Conservation (phyloP, 2,888 invertebrate species). For the Rhyacophila evoluta region DNA sequence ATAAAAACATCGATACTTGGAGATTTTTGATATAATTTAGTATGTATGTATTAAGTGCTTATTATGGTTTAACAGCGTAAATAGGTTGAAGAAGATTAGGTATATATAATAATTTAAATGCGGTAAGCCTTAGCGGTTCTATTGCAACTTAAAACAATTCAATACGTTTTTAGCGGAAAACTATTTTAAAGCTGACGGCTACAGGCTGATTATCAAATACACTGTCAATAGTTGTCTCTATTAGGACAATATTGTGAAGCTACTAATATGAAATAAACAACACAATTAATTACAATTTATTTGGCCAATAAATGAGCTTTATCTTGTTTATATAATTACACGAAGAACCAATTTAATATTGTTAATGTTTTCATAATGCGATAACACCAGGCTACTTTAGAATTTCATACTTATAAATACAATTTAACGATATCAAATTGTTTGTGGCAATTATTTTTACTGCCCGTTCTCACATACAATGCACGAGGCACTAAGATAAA, state of each 20-base stretch:
- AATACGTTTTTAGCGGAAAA: no score
- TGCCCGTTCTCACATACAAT: neutral
- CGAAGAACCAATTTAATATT: constrained; percentile 13
- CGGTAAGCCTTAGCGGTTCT: no score
- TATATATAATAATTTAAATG: no score
- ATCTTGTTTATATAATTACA: constrained; percentile 15
- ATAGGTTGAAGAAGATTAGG: no score
- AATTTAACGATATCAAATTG: neutral
- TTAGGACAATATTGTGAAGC: neutral
- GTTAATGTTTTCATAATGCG: neutral
- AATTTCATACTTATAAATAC: neutral
- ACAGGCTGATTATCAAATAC: no score
- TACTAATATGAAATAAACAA: constrained; percentile 37
- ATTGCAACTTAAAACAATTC: no score
- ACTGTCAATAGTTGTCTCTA: no score
- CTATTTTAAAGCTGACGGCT: no score
- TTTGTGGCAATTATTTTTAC: neutral
- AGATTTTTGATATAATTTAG: no score
- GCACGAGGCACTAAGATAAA: neutral
- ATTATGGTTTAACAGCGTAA: no score
- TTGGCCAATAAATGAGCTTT: constrained; percentile 40
- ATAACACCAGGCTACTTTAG: neutral
- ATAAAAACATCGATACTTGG: no score
- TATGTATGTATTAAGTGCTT: no score
- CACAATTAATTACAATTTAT: constrained; percentile 42